Evolutionary conservation across 2,888 invertebrate species (phyloP).

Genomic region (Heterodera filipjevi): DNA sequence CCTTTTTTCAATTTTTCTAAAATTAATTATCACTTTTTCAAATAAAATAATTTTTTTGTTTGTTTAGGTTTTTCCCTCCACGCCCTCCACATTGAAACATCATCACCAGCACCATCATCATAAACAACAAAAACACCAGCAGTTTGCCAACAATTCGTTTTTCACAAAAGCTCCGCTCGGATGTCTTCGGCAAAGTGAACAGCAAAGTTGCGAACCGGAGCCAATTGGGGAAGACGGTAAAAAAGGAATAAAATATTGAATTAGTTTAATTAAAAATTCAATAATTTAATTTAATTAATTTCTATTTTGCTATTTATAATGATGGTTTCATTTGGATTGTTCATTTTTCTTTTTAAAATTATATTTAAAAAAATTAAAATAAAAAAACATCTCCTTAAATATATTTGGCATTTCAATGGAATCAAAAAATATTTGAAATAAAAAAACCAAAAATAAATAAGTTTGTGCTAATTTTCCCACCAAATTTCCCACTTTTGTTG

Average conservation of each 20-base stretch:
- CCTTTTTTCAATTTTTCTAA: not conserved
- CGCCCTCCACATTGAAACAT: not conserved
- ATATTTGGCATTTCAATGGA: no score
- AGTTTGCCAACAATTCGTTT: constrained; percentile 21
- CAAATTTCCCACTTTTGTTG: not conserved
- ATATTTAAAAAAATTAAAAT: no score
- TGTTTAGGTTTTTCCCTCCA: not conserved
- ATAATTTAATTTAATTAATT: not conserved
- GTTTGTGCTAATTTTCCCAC: not conserved
- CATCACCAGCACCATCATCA: not conserved
- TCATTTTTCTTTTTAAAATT: no score
- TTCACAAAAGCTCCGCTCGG: constrained; percentile 33
- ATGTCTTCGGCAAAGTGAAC: constrained; percentile 21
- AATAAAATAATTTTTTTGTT: not conserved
- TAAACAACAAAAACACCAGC: not conserved
- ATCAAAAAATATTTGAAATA: constrained; percentile 2
- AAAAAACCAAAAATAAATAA: constrained; percentile 1
- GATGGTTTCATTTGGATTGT: not conserved
- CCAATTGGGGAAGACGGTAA: constrained; percentile 13
- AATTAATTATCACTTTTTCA: no score
- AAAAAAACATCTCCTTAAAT: not conserved
- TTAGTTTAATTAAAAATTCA: not conserved
- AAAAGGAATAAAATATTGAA: not conserved
- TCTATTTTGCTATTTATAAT: no score
- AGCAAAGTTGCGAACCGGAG: constrained; percentile 21